Conservation (phyloP, 2,113 vertebrate species). For the Abramis brama region DNA sequence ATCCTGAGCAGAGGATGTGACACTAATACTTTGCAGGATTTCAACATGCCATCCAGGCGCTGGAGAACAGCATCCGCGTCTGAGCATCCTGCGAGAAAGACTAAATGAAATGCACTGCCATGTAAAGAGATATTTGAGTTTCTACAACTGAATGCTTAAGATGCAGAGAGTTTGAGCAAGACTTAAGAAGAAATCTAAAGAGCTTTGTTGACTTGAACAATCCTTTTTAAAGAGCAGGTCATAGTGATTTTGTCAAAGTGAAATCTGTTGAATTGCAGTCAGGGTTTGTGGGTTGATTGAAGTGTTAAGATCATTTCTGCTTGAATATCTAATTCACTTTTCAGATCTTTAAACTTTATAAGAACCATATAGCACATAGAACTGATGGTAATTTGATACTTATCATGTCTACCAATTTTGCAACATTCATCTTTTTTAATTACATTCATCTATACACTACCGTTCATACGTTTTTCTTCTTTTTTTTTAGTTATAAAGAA, state of each 20-base stretch:
- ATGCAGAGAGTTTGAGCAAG: neutral
- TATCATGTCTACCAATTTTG: neutral
- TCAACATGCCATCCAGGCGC: conserved; percentile 21
- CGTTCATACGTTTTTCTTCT: neutral
- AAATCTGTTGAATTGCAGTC: neutral
- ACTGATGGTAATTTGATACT: neutral
- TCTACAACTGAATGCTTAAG: neutral
- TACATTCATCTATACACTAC: neutral
- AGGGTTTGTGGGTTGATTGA: neutral
- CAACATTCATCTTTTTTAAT: neutral
- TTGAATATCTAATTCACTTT: conserved; percentile 6
- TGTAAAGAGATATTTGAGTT: neutral
- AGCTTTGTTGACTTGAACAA: neutral
- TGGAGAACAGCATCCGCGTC: neutral
- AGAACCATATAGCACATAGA: neutral
- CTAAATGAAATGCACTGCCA: conserved; percentile 1
- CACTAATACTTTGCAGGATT: conserved; percentile 23
- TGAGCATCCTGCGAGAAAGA: conserved; percentile 18
- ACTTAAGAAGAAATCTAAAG: neutral
- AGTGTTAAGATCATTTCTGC: neutral
- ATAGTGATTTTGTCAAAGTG: neutral
- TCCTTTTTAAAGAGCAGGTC: neutral
- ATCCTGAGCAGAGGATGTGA: conserved; percentile 48
- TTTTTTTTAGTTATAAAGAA: neutral
- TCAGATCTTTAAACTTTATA: neutral